Base-by-base conservation (phyloP, 2,888 invertebrate species). In the Ryuthela nishihirai region DNA sequence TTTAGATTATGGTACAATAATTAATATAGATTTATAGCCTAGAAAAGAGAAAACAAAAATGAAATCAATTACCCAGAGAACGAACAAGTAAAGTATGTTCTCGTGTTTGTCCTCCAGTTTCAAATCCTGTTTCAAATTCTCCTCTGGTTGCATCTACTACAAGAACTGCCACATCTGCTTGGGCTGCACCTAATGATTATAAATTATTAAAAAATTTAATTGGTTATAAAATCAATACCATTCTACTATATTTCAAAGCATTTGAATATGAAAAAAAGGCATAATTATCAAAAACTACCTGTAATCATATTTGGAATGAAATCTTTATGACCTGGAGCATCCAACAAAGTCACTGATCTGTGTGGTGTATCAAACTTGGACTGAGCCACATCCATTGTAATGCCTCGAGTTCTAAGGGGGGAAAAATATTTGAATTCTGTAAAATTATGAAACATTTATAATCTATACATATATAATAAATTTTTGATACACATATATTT, bases 241-340 rank as follows among this genome's bases (percentile, higher is more conserved):
- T n/a, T n/a, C n/a, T n/a, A n/a, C n/a, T n/a, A n/a, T n/a, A n/a
- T n/a, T n/a, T n/a, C n/a, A n/a, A n/a, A n/a, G n/a, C n/a, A n/a
- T n/a, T n/a, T n/a, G n/a, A n/a, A 12, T n/a, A 35, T 38, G 18
- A 38, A 20, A 15, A 41, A 20, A n/a, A 24, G 23, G 12, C 21
- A 20, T n/a, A n/a, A n/a, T n/a, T n/a, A n/a, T n/a, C n/a, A n/a
- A n/a, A n/a, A n/a, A n/a, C 32, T 59, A 76, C 77, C 78, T 12
- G 89, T 90, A 67, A 99, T 99, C 98, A 99, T 99, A 71, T 99
- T 98, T 2, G 99, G 98, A 72, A 99, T 98, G 72, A 99, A 99
- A 74, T 99, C 99, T 73, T 91, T 94, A 75, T 99, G 99, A 0
- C 99, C 99, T 0, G 99, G 99, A 24, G 99, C 97, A 80, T 99